Base-by-base conservation (phyloP, 2,113 vertebrate genomes). In the Tapirus terrestris region DNA sequence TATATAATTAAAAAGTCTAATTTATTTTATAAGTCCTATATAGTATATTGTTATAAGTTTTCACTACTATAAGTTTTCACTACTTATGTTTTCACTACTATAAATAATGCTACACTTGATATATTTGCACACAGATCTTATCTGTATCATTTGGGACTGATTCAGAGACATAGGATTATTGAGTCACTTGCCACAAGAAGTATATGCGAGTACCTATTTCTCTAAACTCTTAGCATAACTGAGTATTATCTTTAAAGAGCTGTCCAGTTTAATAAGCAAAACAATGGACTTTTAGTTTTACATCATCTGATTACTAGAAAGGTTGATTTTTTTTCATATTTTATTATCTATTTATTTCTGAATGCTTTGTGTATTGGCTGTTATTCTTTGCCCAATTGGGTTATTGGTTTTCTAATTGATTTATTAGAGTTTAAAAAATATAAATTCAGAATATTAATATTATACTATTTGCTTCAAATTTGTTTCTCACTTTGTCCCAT, bases 151-250 rank as follows among this genome's bases (percentile, higher is more conserved):
- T 87, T 91, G 81, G 85, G 83, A 94, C 72, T 86, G 73, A 89
- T 53, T 88, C 51, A 75, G 73, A 97, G 18, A 97, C 96, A 77
- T 65, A 27, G 27, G 21, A 81, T 67, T 95, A 83, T 80, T 92
- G 89, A 25, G 8, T 90, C 31, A 29, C 8, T 95, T 14, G 43
- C 9, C 33, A n/a, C 27, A 23, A 80, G 45, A 88, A 88, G 45
- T 89, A 8, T 51, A 58, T 70, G 11, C 18, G 48, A 83, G 31
- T 43, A 56, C 39, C 68, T 67, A 56, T 85, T 87, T 79, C 63
- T 94, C 76, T 89, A 79, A 81, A 73, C 58, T 92, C 31, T 39
- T 45, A 70, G 51, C 10, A 6, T 86, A 70, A 45, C 45, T 83
- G 73, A 81, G 4, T 53, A 56, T 89, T 92, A 75, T 83, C 23